Evolutionary conservation across 2,888 invertebrate species (phyloP), one percentile per base, ranked within the genome.

Genomic region (Euphydryas editha): DNA sequence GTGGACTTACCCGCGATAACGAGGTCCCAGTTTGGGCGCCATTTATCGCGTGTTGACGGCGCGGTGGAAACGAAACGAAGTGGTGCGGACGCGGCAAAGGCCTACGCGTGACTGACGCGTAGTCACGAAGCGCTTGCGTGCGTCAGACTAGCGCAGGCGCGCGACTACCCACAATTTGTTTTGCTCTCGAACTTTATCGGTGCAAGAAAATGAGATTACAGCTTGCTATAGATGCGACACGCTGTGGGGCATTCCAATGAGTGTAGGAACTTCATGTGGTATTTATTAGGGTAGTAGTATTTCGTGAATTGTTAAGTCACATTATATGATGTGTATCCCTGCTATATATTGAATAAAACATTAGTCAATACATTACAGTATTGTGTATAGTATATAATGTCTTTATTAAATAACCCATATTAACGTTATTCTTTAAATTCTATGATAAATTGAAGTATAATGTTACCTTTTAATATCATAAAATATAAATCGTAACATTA

Each of bases 21-120:
- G 82, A 81, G 82, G 84, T 84, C 84, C 86, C 85, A 76, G 80
- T 85, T 84, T 85, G 86, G 86, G 90, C 90, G 92, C 91, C 91
- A 91, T 92, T 85, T 83, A 85, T 81, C 89, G 89, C 88, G 88
- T 88, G 88, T 79, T 82, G 76, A 71, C 67, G 77, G 78, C 85
- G 86, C 81, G 79, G 68, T 60, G 71, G 68, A 71, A 64, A 59
- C 18, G 42, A 1, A 63, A 71, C 74, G 72, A 82, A 79, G 80
- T 77, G 77, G 72, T 73, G 74, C 77, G 80, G 77, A 80, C 77
- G 75, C 85, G 83, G 86, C 84, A 80, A 79, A 76, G 81, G 83
- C 82, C 83, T 73, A 83, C 84, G 85, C 87, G 87, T 86, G 83
- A 86, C 87, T 90, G 87, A 87, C 84, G 84, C 84, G 85, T 78